Conservation (phyloP, 2,113 vertebrate genomes). For the Oophaga pumilio region DNA sequence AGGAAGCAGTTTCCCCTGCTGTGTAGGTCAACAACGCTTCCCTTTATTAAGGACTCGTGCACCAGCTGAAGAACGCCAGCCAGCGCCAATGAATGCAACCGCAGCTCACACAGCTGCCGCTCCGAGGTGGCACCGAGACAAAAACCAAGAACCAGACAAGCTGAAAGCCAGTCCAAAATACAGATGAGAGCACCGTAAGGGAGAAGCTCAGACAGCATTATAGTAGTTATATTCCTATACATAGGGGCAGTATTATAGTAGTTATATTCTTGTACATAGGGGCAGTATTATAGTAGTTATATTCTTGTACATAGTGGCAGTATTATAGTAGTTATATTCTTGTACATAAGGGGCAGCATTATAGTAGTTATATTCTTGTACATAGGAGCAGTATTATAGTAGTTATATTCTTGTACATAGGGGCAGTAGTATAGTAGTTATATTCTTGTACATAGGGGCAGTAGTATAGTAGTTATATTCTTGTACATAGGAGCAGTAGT, state of each 20-base stretch:
- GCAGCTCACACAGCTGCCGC: constrained; percentile 28
- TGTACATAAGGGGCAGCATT: background rate
- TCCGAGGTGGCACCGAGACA: constrained; percentile 16
- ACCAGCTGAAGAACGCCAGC: constrained; percentile 19
- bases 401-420: constrained; percentile 10
- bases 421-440: constrained; percentile 1
- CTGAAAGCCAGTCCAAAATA: background rate
- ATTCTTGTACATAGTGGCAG: background rate
- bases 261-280: background rate
- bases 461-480: constrained; percentile 3
- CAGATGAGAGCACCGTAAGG: background rate
- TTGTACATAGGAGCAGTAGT: background rate
- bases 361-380: constrained; percentile 7
- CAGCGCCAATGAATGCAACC: constrained; percentile 7
- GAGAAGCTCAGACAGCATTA: background rate
- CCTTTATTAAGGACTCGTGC: constrained; percentile 35
- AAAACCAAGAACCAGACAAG: background rate
- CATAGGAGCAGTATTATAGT: background rate
- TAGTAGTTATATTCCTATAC: background rate
- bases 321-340: constrained; percentile 19
- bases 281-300: constrained; percentile 8
- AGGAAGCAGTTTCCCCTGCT: constrained; percentile 48
- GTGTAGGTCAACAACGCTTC: constrained; percentile 37
- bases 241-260: background rate
- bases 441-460: background rate